Base-by-base conservation (phyloP, 2,888 invertebrate genomes). In the Imbricaverruca yamaguchii region DNA sequence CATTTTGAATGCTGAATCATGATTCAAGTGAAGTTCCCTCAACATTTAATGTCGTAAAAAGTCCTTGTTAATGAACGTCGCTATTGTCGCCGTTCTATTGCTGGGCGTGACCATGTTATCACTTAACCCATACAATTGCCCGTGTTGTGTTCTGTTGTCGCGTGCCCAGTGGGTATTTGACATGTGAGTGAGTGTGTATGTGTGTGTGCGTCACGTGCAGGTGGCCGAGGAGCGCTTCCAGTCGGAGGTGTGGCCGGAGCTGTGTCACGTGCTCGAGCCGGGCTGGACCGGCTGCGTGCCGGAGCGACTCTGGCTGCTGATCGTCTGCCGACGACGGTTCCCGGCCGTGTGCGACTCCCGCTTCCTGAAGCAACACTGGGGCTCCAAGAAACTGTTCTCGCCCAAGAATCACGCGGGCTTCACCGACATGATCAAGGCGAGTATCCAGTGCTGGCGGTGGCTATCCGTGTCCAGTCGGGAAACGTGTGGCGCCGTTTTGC, bases 291-390 rank as follows among this genome's bases (percentile, higher is more conserved):
- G 23, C 6, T 78, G 78, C 13, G 11, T 12, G 15, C 56, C 78
- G 0, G 78, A 78, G 56, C 18, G 56, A 8, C 57, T 78, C 0
- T 78, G 78, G 78, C 8, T 78, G 56, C n/a, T 78, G 57, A 10
- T 78, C 13, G 56, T 15, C 23, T 57, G 78, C 15, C 57, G 56
- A 4, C 56, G 57, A 0, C 78, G 15, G 12, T 78, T 56, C 21
- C 78, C 56, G n/a, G 56, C 10, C 11, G 56, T 57, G 6, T 18
- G 55, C 56, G 78, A 78, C 57, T n/a, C 56, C 18, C 56, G 15
- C 10, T 78, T 78, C 57, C 23, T 78, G 23, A 56, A 57, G 7
- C 78, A 78, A 23, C 78, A 78, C 78, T 78, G 78, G 78, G 23
- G 57, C 56, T 78, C 56, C 57, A 57, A 56, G 56, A 78, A 57